Evolutionary conservation across 2,888 invertebrate genomes (phyloP), one percentile per base, ranked within the genome.

Genomic region (Rhorus exstirpatorius): DNA sequence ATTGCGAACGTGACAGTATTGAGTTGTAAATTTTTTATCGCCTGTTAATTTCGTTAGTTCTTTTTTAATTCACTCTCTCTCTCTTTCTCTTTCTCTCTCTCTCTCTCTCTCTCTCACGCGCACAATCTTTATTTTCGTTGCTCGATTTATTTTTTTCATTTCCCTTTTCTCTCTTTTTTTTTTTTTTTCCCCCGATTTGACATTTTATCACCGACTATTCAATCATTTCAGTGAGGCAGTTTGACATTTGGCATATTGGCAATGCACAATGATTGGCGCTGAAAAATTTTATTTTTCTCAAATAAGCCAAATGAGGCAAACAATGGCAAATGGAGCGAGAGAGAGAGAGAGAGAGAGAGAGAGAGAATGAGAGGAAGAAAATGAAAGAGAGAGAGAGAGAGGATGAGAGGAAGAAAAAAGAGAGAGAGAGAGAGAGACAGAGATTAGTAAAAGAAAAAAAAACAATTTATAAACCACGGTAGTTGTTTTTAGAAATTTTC

Each of bases 1-100:
- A 75, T 71, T 74, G 63, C 60, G 55, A 67, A 79, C n/a, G 65
- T 46, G 78, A 78, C 78, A 85, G 83, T 83, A 85, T 85, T 84
- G 72, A 44, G 76, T 76, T 82, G 61, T 80, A 61, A 78, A 71
- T 41, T 83, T 61, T 72, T 71, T 74, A 49, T 61, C 21, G 21
- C 35, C 41, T 26, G 60, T 74, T 79, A 41, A 79, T 71, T 67
- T 74, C 60, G 60, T 55, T 58, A 60, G 17, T 71, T 51, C 31
- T 77, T 65, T 61, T 41, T 7, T 38, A 26, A 24, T 72, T 65
- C 14, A 19, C 17, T 51, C 31, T 74, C 26, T 74, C 51, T 63
- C 24, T 63, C 63, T 55, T 26, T 49, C 38, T 67, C 38, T 60
- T 55, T 24, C 19, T 1, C 38, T 55, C 44, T 38, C 49, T 58